Evolutionary conservation across 2,797 vertebrate species (phyloP), one percentile per base, ranked within the genome.

Genomic region (Threskiornis aethiopicus): DNA sequence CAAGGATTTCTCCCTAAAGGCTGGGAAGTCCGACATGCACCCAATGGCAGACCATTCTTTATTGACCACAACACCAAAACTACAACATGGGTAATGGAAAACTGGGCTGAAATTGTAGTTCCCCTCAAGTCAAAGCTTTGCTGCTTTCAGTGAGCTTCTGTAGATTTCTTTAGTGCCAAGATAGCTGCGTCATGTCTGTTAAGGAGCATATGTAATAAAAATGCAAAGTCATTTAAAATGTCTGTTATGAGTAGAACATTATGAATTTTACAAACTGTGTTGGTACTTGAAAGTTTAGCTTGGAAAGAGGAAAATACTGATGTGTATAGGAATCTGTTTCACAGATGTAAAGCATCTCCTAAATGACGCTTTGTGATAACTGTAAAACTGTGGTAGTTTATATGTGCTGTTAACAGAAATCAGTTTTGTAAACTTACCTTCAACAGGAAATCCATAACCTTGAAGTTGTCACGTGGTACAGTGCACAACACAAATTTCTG

Each of bases 61-160:
- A 99, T 99, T 52, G 98, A 99, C 97, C 99, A 99, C 98, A 99
- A 98, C 90, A 99, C 99, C 72, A 99, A 99, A 98, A 99, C 98
- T 21, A 99, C 99, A 54, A 99, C 99, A 89, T 99, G 99, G 99
- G 99, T 99, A 98, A 57, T 78, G 72, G 26, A 82, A 66, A 91
- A 44, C 42, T 86, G 11, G 62, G 11, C 47, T 57, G 15, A 67
- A 81, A 57, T 87, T 73, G 6, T 70, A 9, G 26, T 79, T 67
- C 15, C 8, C 71, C 15, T 92, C 8, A 15, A 70, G 29, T 73
- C 47, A 49, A 55, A 90, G 29, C 41, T 59, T 83, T 35, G 16
- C 57, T 91, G 46, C 72, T 84, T 89, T 89, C 44, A 42, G 80
- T 57, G 85, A 67, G 25, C 35, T 64, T 70, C 55, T 5, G 0